Conservation (phyloP, 1,140 invertebrate genomes). For the Coboldia fuscipes region DNA sequence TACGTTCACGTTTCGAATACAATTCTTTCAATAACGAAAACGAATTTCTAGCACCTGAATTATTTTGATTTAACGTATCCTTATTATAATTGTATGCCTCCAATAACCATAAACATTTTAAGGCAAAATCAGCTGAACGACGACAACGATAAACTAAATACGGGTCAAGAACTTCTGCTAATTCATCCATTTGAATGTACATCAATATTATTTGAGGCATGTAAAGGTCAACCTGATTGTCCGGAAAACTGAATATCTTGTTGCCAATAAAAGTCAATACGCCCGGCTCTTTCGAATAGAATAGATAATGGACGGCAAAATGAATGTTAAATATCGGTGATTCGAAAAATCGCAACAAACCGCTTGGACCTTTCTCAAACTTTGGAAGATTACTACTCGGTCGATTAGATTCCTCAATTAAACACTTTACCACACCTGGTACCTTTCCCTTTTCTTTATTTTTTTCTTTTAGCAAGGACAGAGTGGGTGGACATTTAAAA, state of each 20-base stretch:
- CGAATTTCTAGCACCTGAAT: conserved; percentile 14
- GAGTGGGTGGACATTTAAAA: neutral
- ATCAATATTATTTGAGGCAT: conserved; percentile 93
- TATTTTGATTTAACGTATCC: conserved; percentile 9
- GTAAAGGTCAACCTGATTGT: conserved; percentile 90
- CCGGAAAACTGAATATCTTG: conserved; percentile 85
- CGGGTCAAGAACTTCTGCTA: conserved; percentile 83
- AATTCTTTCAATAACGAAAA: conserved; percentile 23
- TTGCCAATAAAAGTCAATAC: conserved; percentile 92
- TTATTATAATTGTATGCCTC: conserved; percentile 51
- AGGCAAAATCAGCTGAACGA: conserved; percentile 81
- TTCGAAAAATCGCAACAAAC: conserved; percentile 80
- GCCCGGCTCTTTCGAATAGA: conserved; percentile 95
- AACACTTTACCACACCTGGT: conserved; percentile 19
- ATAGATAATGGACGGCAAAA: conserved; percentile 93
- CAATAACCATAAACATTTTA: conserved; percentile 87
- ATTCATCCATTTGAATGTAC: conserved; percentile 94
- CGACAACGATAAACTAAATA: conserved; percentile 90
- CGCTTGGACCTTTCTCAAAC: conserved; percentile 21
- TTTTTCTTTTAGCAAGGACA: conserved; percentile 9
- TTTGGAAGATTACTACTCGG: conserved; percentile 6
- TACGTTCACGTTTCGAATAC: conserved; percentile 16
- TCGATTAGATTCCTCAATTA: conserved; percentile 12
- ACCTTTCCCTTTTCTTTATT: conserved; percentile 10
- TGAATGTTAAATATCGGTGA: conserved; percentile 94